phyloP scores from a whole-genome alignment of 2,797 vertebrate species.

The Antennarius maculatus region DNA sequence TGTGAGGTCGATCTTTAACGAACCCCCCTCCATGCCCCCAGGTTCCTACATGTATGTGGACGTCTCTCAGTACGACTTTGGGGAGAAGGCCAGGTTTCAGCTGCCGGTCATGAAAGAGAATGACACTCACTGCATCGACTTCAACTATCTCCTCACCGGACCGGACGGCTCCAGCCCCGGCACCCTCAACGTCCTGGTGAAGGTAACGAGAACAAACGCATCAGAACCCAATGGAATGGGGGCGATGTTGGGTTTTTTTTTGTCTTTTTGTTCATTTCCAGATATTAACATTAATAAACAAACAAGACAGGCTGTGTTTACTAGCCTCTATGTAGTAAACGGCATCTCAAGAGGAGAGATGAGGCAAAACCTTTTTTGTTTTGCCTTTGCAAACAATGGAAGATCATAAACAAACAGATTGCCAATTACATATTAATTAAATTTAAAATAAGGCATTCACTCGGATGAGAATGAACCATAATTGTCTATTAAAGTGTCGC shows the following conservation, averaged over 20 bases:
- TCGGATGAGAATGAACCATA: background rate
- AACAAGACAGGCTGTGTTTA: constrained; percentile 6
- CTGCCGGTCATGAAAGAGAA: constrained; percentile 99
- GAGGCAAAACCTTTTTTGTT: constrained; percentile 10
- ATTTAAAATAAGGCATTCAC: background rate
- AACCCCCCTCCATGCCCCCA: constrained; percentile 47
- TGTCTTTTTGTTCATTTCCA: background rate
- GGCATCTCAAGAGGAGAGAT: background rate
- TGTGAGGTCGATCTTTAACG: constrained; percentile 1
- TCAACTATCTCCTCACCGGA: constrained; percentile 94
- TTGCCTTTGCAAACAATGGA: constrained; percentile 8
- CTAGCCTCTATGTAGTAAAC: background rate
- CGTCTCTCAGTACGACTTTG: constrained; percentile 89
- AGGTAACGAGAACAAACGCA: constrained; percentile 60
- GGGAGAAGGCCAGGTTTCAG: constrained; percentile 93
- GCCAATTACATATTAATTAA: background rate
- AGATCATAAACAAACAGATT: constrained; percentile 3
- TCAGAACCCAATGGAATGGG: background rate
- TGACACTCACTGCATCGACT: constrained; percentile 98
- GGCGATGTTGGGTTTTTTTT: background rate
- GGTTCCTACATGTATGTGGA: constrained; percentile 98
- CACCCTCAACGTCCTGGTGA: constrained; percentile 92
- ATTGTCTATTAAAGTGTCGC: background rate
- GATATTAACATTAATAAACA: background rate
- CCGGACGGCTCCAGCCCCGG: constrained; percentile 90